These are phyloP conservation scores for Cynoglossus semilaevis DNA, from an alignment of 2,113 vertebrate genomes.

Conservation along the genomic window DNA sequence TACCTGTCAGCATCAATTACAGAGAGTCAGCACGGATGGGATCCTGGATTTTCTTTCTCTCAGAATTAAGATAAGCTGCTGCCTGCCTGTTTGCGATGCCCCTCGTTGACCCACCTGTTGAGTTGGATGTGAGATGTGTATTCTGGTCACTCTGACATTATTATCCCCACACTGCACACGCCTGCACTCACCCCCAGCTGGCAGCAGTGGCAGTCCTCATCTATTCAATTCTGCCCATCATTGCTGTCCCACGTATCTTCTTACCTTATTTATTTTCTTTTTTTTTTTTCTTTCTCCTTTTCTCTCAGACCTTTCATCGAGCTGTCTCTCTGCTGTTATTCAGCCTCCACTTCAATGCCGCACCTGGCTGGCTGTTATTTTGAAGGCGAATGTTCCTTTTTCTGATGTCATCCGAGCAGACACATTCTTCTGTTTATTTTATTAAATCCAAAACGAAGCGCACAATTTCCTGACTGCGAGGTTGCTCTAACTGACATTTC, in stretches of 20 bases:
- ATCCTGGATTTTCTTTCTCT: conserved; percentile 78
- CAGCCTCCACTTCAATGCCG: conserved; percentile 44
- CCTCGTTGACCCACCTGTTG: conserved; percentile 72
- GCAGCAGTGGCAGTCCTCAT: conserved; percentile 48
- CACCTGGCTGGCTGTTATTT: conserved; percentile 55
- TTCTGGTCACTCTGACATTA: conserved; percentile 22
- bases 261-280: not conserved
- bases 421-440: conserved; percentile 48
- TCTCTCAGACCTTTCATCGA: conserved; percentile 47
- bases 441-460: conserved; percentile 55
- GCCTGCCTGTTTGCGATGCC: conserved; percentile 68
- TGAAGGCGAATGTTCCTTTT: conserved; percentile 47
- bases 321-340: conserved; percentile 55
- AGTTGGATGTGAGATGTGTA: conserved; percentile 54
- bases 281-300: conserved; percentile 26
- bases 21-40: conserved; percentile 66
- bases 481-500: conserved; percentile 7
- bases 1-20: conserved; percentile 81
- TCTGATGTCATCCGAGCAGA: conserved; percentile 52
- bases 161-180: conserved; percentile 42
- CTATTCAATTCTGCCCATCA: conserved; percentile 49
- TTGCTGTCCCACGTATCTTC: conserved; percentile 30
- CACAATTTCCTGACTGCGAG: conserved; percentile 36
- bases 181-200: conserved; percentile 23
- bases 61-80: conserved; percentile 80